These are phyloP conservation scores for Zenarchopterus dispar DNA, from an alignment of 2,797 vertebrate genomes.

Conservation along the genomic window DNA sequence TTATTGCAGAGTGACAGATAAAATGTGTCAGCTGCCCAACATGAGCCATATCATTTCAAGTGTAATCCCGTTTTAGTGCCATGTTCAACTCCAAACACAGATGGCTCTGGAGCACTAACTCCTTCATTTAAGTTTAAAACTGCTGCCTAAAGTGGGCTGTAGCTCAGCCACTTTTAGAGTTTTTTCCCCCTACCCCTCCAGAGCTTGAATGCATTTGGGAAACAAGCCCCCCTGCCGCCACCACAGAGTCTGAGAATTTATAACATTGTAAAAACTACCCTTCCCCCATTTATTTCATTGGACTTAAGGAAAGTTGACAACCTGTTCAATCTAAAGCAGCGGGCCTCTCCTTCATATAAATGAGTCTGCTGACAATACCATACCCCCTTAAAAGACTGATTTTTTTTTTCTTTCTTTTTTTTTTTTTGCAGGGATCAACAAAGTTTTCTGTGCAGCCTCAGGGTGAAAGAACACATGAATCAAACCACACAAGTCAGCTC, in stretches of 20 bases:
- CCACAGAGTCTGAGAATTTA: slow-evolving; percentile 72
- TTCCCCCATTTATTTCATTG: slow-evolving; percentile 72
- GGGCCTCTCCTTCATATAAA: slow-evolving; percentile 28
- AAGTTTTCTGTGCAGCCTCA: slow-evolving; percentile 23
- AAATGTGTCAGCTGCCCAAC: slow-evolving; percentile 42
- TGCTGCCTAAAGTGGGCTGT: slow-evolving; percentile 42
- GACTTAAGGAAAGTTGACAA: slow-evolving; percentile 64
- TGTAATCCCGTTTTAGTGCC: slow-evolving; percentile 43
- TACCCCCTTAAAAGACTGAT: slow-evolving; percentile 18
- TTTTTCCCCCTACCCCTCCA: slow-evolving; percentile 46
- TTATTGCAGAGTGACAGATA: slow-evolving; percentile 29
- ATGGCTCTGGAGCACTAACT: slow-evolving; percentile 41
- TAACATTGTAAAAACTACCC: slow-evolving; percentile 70
- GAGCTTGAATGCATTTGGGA: slow-evolving; percentile 56
- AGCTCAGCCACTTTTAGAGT: slow-evolving; percentile 56
- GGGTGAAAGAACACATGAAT: slow-evolving; percentile 58
- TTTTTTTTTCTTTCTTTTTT: neutral
- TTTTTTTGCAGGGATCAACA: slow-evolving; percentile 20
- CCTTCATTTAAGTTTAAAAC: slow-evolving; percentile 40
- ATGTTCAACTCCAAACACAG: slow-evolving; percentile 44
- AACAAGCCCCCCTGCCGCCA: slow-evolving; percentile 15
- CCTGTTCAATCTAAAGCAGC: slow-evolving; percentile 55
- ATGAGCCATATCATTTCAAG: slow-evolving; percentile 29
- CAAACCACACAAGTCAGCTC: slow-evolving; percentile 38
- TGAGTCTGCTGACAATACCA: slow-evolving; percentile 26